Percentiles rank a stretch among this genome's conserved stretches.
These are phyloP conservation scores for Anastrepha ludens DNA, from an alignment of 1,140 invertebrate genomes.

Conservation along the genomic window DNA sequence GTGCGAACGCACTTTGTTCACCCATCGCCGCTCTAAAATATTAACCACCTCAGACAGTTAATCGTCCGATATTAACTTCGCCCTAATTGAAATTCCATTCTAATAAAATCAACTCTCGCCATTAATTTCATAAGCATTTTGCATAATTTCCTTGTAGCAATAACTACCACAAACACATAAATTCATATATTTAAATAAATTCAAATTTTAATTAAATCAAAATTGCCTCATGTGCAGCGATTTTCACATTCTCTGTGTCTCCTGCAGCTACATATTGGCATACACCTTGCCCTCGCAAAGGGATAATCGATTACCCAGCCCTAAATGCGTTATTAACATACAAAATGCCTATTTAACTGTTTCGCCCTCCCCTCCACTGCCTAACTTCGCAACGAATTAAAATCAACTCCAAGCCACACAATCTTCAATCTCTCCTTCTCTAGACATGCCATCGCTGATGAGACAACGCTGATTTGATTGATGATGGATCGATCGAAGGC, in stretches of 20 bases:
- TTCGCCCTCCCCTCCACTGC: not conserved
- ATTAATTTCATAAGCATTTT: conserved; percentile 24
- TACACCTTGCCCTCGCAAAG: not conserved
- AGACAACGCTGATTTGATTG: conserved; percentile 52
- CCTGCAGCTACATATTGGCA: not conserved
- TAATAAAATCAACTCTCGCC: conserved; percentile 18
- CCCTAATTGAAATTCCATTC: not conserved
- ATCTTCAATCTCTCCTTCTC: conserved; percentile 10
- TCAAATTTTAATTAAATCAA: conserved; percentile 36
- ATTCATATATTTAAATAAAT: conserved; percentile 20
- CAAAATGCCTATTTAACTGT: conserved; percentile 49
- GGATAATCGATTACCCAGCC: conserved; percentile 33
- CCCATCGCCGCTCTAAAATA: too few relatives aligned
- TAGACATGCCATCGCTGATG: conserved; percentile 48
- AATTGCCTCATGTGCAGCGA: conserved; percentile 11
- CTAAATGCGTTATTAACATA: conserved; percentile 49
- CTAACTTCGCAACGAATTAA: conserved; percentile 39
- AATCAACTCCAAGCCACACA: not conserved
- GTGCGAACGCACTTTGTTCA: too few relatives aligned
- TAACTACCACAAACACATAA: not conserved
- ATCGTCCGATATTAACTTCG: not conserved
- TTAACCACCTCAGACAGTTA: not conserved
- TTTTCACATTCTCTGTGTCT: not conserved
- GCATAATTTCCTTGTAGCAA: conserved; percentile 14
- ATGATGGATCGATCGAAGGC: conserved; percentile 38